Conservation (phyloP, 2,113 vertebrate genomes). For the Struthidea cinerea region DNA sequence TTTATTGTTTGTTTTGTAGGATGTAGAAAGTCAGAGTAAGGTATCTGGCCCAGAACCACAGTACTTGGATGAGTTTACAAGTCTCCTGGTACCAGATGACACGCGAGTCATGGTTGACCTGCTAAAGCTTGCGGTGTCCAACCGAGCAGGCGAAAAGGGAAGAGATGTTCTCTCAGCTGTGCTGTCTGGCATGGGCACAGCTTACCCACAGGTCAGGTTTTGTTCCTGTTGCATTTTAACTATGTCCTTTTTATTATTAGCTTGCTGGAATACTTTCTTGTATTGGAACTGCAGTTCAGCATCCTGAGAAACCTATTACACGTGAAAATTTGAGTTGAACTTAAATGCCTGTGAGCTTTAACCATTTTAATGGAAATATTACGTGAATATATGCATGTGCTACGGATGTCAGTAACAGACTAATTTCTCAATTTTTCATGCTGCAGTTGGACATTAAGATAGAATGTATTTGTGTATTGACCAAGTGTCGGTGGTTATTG, state of each 20-base stretch:
- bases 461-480: background rate
- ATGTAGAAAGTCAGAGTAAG: slow-evolving; percentile 91
- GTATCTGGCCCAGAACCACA: slow-evolving; percentile 88
- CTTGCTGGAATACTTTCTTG: background rate
- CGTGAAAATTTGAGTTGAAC: background rate
- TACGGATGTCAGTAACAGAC: background rate
- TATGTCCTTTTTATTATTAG: background rate
- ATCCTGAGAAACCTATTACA: background rate
- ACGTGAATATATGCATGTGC: background rate
- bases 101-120: slow-evolving; percentile 94
- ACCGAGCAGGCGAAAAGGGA: slow-evolving; percentile 89
- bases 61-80: slow-evolving; percentile 94
- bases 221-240: background rate
- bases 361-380: background rate
- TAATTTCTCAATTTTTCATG: background rate
- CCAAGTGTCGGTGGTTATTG: background rate
- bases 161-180: slow-evolving; percentile 92
- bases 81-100: slow-evolving; percentile 90
- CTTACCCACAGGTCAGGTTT: slow-evolving; percentile 88
- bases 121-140: slow-evolving; percentile 91
- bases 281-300: background rate
- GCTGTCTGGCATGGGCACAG: slow-evolving; percentile 94
- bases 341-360: background rate
- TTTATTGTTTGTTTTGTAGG: slow-evolving; percentile 69
- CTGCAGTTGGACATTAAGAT: background rate